Evolutionary conservation across 2,797 vertebrate species (phyloP).

Genomic region (Alexandromys oeconomus): DNA sequence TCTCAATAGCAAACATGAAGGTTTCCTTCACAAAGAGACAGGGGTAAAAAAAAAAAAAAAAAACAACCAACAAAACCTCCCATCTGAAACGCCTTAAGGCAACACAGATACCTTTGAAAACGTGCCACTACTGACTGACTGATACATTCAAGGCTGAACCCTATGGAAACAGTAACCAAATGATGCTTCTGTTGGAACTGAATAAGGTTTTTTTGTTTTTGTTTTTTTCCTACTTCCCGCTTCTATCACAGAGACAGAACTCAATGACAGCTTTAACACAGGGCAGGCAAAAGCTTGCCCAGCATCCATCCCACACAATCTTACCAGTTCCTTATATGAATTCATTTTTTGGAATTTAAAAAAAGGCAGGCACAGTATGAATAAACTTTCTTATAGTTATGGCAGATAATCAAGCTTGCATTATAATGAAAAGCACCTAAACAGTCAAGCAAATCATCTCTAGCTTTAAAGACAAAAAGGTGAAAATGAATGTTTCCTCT

Average conservation of each 20-base stretch:
- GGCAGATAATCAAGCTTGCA: slow-evolving; percentile 32
- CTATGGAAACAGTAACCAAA: neutral
- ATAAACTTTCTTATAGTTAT: slow-evolving; percentile 29
- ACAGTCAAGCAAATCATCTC: neutral
- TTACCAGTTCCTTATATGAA: slow-evolving; percentile 49
- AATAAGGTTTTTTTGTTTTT: neutral
- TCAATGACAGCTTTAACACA: neutral
- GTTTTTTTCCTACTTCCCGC: neutral
- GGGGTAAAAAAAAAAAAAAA: neutral
- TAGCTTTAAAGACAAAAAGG: slow-evolving; percentile 46
- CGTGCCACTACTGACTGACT: neutral
- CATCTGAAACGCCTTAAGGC: slow-evolving; percentile 4
- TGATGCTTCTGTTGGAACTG: slow-evolving; percentile 59
- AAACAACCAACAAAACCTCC: neutral
- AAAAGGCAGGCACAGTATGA: neutral
- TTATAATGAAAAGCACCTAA: slow-evolving; percentile 37
- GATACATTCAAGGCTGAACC: slow-evolving; percentile 65
- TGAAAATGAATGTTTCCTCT: neutral
- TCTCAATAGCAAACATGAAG: slow-evolving; percentile 49
- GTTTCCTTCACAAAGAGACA: slow-evolving; percentile 53
- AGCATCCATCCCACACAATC: neutral
- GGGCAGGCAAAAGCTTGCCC: neutral
- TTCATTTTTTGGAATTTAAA: slow-evolving; percentile 47
- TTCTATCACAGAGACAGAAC: neutral
- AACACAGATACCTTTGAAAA: slow-evolving; percentile 60